These are phyloP conservation scores for Arenaria interpres DNA, from an alignment of 2,113 vertebrate species.

Conservation along the genomic window DNA sequence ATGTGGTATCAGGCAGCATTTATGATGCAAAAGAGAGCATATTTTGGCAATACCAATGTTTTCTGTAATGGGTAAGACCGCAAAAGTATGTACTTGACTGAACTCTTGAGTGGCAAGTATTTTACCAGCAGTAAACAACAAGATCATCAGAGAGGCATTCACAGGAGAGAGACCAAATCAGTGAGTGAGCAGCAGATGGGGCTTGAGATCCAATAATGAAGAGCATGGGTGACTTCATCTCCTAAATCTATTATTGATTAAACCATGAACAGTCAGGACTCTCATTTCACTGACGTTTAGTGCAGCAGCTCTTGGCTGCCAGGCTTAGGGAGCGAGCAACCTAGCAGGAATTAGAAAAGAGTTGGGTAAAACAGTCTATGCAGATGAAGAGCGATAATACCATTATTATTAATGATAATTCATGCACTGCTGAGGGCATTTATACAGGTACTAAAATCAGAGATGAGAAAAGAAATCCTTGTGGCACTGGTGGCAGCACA, in stretches of 20 bases:
- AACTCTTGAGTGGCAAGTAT: constrained; percentile 53
- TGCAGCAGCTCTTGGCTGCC: constrained; percentile 60
- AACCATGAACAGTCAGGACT: constrained; percentile 57
- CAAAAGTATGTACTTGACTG: constrained; percentile 57
- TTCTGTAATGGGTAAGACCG: constrained; percentile 5
- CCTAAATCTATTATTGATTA: constrained; percentile 76
- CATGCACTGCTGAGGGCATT: constrained; percentile 20
- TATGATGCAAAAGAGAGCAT: constrained; percentile 12
- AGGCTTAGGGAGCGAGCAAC: constrained; percentile 45
- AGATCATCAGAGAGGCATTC: constrained; percentile 52
- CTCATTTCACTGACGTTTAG: constrained; percentile 66
- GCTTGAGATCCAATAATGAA: constrained; percentile 74
- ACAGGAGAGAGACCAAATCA: constrained; percentile 61
- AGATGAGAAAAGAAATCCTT: constrained; percentile 20
- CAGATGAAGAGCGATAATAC: background rate
- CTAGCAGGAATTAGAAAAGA: constrained; percentile 50
- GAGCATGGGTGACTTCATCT: constrained; percentile 44
- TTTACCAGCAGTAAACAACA: constrained; percentile 44
- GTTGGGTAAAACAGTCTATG: constrained; percentile 34
- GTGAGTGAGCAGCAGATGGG: constrained; percentile 75
- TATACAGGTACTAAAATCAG: constrained; percentile 43
- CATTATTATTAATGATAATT: constrained; percentile 36
- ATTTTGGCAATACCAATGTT: constrained; percentile 35
- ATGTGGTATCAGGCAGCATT: background rate
- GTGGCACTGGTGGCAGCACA: background rate